Evolutionary conservation across 2,113 vertebrate genomes (phyloP), one percentile per base, ranked within the genome.

Genomic region (Corythornis cristatus): DNA sequence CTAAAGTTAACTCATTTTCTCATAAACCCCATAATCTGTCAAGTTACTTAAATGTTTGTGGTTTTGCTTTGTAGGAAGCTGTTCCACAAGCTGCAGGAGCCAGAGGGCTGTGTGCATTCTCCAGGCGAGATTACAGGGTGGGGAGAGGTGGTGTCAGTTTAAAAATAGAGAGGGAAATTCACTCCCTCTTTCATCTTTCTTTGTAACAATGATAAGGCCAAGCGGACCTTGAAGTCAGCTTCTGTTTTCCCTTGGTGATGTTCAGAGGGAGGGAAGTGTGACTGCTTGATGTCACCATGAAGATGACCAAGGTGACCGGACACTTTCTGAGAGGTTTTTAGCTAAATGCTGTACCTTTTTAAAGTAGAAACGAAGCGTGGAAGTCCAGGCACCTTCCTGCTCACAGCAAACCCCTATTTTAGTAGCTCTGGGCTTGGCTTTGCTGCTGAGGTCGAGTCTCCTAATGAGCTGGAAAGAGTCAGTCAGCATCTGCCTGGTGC

Each of bases 401-500:
- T 93, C 58, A 50, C 42, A 84, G 66, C 71, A 83, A 65, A 67
- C 57, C 56, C 43, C 21, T 65, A 57, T 93, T 95, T 89, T 33
- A 92, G 40, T 93, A 95, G 60, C 77, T 78, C 28, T 57, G 22
- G 22, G 2, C 83, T 86, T 89, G 35, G 35, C 17, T 78, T 87
- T 86, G 17, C 46, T 91, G 64, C 46, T 48, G 22, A 71, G 42
- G 73, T 90, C 62, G 60, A 87, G 33, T 83, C 43, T 90, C 53
- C 26, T 61, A 72, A 62, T 40, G 82, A 43, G 51, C 78, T 87
- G 33, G 57, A 70, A 85, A 70, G 71, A 85, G 92, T 80, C 68
- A 87, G 64, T 90, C 86, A 96, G 89, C 95, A 97, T 89, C 95
- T 94, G 78, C 90, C 83, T 94, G 56, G 37, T 90, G 83, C 95